These are phyloP conservation scores for Erpetoichthys calabaricus DNA, from an alignment of 2,797 vertebrate species.

Conservation along the genomic window DNA sequence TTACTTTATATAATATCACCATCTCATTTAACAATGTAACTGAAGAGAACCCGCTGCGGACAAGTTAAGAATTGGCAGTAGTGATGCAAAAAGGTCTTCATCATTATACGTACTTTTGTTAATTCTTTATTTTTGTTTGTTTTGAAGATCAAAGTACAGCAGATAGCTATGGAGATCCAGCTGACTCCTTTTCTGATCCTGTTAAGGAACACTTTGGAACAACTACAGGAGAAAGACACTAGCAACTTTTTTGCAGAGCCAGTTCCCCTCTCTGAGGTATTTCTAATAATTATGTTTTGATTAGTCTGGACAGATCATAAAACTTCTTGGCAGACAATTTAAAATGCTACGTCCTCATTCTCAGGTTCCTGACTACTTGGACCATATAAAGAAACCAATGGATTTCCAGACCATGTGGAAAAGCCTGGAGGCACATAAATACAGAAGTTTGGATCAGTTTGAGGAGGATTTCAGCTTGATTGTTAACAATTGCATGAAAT, in stretches of 20 bases:
- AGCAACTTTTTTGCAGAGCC: slow-evolving; percentile 97
- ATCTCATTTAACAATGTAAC: too few relatives aligned
- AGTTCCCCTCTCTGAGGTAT: slow-evolving; percentile 91
- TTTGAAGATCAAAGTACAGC: slow-evolving; percentile 97
- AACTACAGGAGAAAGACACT: slow-evolving; percentile 92
- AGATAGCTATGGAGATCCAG: slow-evolving; percentile 90
- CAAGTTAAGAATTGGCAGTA: too few relatives aligned
- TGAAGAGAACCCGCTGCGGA: too few relatives aligned
- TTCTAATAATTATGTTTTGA: slow-evolving; percentile 22
- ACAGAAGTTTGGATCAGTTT: slow-evolving; percentile 89
- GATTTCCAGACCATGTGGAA: slow-evolving; percentile 98
- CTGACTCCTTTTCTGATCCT: slow-evolving; percentile 90
- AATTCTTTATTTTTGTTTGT: too few relatives aligned
- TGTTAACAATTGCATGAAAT: slow-evolving; percentile 96
- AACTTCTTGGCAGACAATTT: too few relatives aligned
- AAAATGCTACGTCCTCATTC: too few relatives aligned
- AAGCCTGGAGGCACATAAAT: slow-evolving; percentile 84
- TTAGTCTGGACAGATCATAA: slow-evolving; percentile 6
- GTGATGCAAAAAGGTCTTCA: too few relatives aligned
- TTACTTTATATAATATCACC: too few relatives aligned
- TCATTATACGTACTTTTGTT: too few relatives aligned
- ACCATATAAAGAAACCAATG: slow-evolving; percentile 97
- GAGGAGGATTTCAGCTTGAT: slow-evolving; percentile 94
- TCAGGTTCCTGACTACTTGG: slow-evolving; percentile 93
- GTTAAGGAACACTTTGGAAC: slow-evolving; percentile 82